Evolutionary conservation across 2,113 vertebrate species (phyloP).

Genomic region (Pleuronectes platessa): DNA sequence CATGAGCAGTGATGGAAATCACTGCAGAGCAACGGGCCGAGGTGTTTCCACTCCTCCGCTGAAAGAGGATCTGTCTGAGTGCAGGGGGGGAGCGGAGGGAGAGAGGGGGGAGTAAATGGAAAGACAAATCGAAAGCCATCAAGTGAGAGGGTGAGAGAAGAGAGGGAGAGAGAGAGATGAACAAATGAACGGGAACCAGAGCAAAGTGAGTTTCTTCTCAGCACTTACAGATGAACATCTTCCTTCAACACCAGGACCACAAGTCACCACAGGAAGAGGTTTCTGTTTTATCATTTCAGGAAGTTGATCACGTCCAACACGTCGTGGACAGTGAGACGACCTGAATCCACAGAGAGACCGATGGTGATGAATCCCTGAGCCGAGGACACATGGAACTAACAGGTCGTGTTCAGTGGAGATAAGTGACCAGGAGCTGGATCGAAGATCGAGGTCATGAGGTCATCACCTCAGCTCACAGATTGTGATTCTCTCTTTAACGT

Average conservation of each 20-base stretch:
- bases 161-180: not conserved
- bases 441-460: not conserved
- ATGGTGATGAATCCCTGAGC: too few relatives aligned
- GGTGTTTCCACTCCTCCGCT: not conserved
- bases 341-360: too few relatives aligned
- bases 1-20: constrained; percentile 3
- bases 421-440: too few relatives aligned
- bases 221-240: not conserved
- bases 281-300: too few relatives aligned
- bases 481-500: too few relatives aligned
- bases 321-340: too few relatives aligned
- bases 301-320: too few relatives aligned
- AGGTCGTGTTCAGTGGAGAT: too few relatives aligned
- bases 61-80: constrained; percentile 49
- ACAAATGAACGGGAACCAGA: not conserved
- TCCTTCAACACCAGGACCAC: not conserved
- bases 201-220: not conserved
- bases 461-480: not conserved
- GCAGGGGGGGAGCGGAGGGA: not conserved
- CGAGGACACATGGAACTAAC: too few relatives aligned
- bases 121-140: constrained; percentile 54
- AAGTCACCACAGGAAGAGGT: not conserved
- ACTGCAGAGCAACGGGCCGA: constrained; percentile 23
- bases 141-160: constrained; percentile 22
- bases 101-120: constrained; percentile 35